A percentile compares a stretch with the other conserved stretches of the same genome.
Conservation (phyloP, 30 jellyfish, hydroid and myxozoan species). For the Hydra vulgaris region DNA sequence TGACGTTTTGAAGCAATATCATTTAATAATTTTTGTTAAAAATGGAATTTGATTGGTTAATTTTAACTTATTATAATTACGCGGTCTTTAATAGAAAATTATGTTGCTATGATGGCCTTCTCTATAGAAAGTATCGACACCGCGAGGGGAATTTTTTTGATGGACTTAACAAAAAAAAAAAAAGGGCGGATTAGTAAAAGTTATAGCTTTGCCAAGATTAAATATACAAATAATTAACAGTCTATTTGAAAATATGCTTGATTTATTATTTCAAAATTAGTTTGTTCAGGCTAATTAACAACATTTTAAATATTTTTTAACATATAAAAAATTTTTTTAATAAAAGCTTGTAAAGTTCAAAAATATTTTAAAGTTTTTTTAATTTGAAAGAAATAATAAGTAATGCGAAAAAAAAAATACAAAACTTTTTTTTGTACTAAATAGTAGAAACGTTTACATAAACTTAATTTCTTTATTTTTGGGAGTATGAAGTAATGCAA, state of each 20-base stretch:
- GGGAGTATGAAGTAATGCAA: background rate
- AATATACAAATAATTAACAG: background rate
- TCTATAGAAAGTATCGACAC: background rate
- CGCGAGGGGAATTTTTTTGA: background rate
- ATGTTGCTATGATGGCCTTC: too few species aligned
- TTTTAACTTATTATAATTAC: too few species aligned
- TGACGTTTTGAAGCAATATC: too few species aligned
- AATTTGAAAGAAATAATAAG: background rate
- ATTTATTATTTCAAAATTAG: background rate
- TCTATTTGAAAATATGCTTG: background rate
- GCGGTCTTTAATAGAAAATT: too few species aligned
- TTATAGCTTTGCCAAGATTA: background rate
- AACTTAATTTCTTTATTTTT: background rate
- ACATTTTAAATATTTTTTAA: background rate
- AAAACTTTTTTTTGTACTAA: background rate
- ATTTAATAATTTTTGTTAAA: too few species aligned
- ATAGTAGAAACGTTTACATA: background rate
- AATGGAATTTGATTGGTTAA: too few species aligned
- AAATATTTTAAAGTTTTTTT: too few species aligned
- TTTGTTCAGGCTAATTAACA: background rate
- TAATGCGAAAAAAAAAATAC: background rate
- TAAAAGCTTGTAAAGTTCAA: too few species aligned
- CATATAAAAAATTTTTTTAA: too few species aligned
- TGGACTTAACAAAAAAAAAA: background rate
- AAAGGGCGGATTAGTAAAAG: background rate